Percentiles rank a stretch among this genome's conserved stretches.
phyloP scores from a whole-genome alignment of 1,140 invertebrate species.

The Drosophila melanogaster region DNA sequence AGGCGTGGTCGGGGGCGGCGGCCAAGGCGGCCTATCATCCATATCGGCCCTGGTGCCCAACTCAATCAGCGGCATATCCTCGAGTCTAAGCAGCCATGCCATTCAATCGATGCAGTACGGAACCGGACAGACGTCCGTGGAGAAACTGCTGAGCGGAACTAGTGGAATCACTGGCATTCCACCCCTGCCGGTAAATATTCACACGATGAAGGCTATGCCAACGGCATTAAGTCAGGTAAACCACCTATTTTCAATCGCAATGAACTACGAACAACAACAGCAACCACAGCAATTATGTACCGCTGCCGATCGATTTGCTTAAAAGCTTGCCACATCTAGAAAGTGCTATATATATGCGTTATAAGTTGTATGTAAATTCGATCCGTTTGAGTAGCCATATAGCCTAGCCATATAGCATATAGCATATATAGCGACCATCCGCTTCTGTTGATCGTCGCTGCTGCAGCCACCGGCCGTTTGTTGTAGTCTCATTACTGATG shows the following conservation, averaged over 20 bases:
- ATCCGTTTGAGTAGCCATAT: constrained; percentile 30
- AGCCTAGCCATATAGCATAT: constrained; percentile 26
- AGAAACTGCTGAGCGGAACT: constrained; percentile 82
- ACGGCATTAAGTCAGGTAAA: constrained; percentile 85
- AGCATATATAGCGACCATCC: constrained; percentile 9
- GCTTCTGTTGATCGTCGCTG: constrained; percentile 48
- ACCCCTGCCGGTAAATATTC: constrained; percentile 84
- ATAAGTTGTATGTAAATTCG: constrained; percentile 23
- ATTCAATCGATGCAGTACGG: constrained; percentile 72
- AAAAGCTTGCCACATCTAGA: constrained; percentile 34
- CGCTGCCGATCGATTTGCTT: constrained; percentile 36
- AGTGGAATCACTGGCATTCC: constrained; percentile 84
- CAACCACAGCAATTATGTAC: constrained; percentile 25
- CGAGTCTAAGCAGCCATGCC: constrained; percentile 81
- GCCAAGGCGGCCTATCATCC: constrained; percentile 67
- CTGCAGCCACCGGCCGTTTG: constrained; percentile 38
- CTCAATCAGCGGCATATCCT: constrained; percentile 82
- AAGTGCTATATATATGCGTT: constrained; percentile 2
- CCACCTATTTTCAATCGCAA: constrained; percentile 83
- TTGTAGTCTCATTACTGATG: constrained; percentile 82
- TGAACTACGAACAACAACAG: constrained; percentile 73
- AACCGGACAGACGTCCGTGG: constrained; percentile 65
- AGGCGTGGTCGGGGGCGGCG: constrained; percentile 12
- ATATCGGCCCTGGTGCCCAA: constrained; percentile 83
- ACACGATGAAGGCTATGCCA: constrained; percentile 84